Conservation (phyloP, 2,888 invertebrate genomes). For the Acanthococcus lagerstroemiae region DNA sequence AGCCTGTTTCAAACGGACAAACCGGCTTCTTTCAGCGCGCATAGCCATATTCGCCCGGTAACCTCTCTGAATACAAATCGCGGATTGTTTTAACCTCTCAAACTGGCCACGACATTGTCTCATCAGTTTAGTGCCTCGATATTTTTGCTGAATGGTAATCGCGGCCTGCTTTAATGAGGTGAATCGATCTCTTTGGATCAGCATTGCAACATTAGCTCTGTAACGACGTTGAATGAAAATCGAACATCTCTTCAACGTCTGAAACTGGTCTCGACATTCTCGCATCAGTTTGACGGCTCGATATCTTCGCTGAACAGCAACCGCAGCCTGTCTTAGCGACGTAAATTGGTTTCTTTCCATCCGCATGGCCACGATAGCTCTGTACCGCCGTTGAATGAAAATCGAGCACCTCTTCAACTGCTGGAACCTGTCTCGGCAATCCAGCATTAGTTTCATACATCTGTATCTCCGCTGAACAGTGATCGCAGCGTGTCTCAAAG, state of each 20-base stretch:
- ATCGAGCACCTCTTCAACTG: neutral
- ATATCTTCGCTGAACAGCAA: constrained; percentile 20
- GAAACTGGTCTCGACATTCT: constrained; percentile 6
- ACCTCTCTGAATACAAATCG: constrained; percentile 19
- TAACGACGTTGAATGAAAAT: constrained; percentile 10
- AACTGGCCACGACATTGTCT: neutral
- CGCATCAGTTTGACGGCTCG: constrained; percentile 7
- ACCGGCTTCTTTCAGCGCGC: neutral
- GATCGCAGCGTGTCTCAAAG: neutral
- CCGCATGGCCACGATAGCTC: constrained; percentile 25
- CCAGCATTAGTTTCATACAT: constrained; percentile 13
- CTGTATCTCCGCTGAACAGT: constrained; percentile 31
- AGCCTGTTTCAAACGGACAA: neutral
- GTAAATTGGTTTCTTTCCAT: constrained; percentile 6
- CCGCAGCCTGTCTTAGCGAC: constrained; percentile 10
- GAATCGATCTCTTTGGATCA: neutral
- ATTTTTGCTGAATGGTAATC: constrained; percentile 27
- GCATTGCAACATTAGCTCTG: neutral
- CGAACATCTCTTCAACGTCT: constrained; percentile 15
- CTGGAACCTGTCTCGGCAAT: neutral
- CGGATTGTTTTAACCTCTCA: neutral
- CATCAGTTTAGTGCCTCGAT: constrained; percentile 23
- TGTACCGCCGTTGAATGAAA: constrained; percentile 20
- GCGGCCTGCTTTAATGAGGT: neutral
- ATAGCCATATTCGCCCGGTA: neutral